Conservation (phyloP, 1,140 invertebrate genomes). For the Lepidurus packardi region DNA sequence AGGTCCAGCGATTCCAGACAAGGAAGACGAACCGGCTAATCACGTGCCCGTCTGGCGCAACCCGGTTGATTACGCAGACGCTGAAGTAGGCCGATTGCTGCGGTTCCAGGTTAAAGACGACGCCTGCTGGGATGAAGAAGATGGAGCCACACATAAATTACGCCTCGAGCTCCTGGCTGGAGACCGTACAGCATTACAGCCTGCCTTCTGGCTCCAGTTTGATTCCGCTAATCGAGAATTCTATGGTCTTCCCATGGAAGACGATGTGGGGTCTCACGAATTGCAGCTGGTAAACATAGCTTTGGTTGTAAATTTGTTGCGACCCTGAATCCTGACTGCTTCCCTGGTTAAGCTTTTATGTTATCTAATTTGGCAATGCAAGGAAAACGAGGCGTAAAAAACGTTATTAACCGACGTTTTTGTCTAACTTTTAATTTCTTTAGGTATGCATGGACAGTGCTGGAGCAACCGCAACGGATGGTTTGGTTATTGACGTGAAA, state of each 20-base stretch:
- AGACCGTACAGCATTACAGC: conserved; percentile 59
- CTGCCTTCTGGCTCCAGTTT: conserved; percentile 80
- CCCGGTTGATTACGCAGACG: conserved; percentile 75
- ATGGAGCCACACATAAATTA: conserved; percentile 65
- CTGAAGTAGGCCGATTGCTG: conserved; percentile 67
- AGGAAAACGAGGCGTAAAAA: too few relatives aligned
- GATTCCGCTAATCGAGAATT: conserved; percentile 79
- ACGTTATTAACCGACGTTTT: not conserved
- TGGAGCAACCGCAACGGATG: conserved; percentile 64
- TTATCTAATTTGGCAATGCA: too few relatives aligned
- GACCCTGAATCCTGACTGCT: too few relatives aligned
- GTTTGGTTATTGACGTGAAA: conserved; percentile 67
- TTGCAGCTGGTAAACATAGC: conserved; percentile 60
- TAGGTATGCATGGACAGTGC: conserved; percentile 55
- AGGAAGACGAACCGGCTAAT: conserved; percentile 46
- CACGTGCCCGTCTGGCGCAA: conserved; percentile 69
- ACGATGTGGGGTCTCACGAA: conserved; percentile 62
- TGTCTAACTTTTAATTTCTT: conserved; percentile 36
- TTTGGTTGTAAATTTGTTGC: not conserved
- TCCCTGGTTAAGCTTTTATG: too few relatives aligned
- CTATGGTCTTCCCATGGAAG: conserved; percentile 67
- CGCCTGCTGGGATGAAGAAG: conserved; percentile 83
- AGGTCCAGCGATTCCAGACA: conserved; percentile 46
- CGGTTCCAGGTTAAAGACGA: conserved; percentile 71
- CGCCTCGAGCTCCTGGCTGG: conserved; percentile 65